phyloP scores from a whole-genome alignment of 1,140 invertebrate species.

The Drosophila rufa region DNA sequence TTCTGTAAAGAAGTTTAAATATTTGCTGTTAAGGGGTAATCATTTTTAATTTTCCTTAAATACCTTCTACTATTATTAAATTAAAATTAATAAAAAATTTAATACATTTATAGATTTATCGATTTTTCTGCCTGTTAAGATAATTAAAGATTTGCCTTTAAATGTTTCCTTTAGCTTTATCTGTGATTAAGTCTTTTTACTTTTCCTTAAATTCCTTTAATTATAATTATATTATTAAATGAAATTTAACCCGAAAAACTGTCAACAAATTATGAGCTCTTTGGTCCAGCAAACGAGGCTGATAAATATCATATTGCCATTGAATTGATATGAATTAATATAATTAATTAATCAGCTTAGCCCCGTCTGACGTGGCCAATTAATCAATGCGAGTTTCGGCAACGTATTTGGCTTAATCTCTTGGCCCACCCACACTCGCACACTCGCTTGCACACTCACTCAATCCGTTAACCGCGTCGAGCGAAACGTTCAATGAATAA shows the following conservation, averaged over 20 bases:
- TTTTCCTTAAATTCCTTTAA: no score
- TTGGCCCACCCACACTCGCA: neutral
- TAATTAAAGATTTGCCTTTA: no score
- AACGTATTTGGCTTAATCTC: slow-evolving; percentile 11
- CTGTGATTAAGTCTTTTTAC: no score
- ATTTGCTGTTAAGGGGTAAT: no score
- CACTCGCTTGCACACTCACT: neutral
- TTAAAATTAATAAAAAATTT: no score
- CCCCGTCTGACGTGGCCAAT: slow-evolving; percentile 14
- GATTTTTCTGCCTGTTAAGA: no score
- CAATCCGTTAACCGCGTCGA: slow-evolving; percentile 53
- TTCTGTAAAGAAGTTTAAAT: no score
- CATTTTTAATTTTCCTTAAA: no score
- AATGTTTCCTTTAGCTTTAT: no score
- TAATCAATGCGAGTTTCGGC: slow-evolving; percentile 12
- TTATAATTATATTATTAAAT: no score
- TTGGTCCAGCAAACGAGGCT: neutral
- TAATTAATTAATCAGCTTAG: slow-evolving; percentile 42
- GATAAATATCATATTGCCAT: slow-evolving; percentile 22
- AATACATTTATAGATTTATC: no score
- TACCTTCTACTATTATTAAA: no score
- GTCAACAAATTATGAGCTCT: slow-evolving; percentile 1
- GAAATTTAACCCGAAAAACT: neutral
- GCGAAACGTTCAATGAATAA: slow-evolving; percentile 69
- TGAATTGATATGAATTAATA: slow-evolving; percentile 27